Evolutionary conservation across 2,888 invertebrate genomes (phyloP), one percentile per base, ranked within the genome.

Genomic region (Dicyrtoma fusca): DNA sequence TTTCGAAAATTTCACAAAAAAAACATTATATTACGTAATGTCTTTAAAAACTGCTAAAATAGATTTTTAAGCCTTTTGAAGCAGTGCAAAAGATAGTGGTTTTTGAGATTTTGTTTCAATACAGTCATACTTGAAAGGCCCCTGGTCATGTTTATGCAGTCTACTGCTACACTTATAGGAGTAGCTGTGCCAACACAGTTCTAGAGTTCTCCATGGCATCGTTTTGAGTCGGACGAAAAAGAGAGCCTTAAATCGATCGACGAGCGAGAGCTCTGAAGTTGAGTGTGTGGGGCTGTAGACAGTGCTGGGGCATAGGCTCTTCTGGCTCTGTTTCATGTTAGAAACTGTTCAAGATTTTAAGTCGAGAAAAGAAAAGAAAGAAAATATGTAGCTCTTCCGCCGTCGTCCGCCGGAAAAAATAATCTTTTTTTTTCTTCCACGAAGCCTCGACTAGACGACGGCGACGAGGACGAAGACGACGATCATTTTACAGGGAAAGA

Each of bases 161-260:
- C 49, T 17, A 19, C 49, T 17, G 3, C 49, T 49, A 49, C 49
- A n/a, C n/a, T n/a, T n/a, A n/a, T n/a, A n/a, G n/a, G n/a, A n/a
- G n/a, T n/a, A n/a, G n/a, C n/a, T n/a, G n/a, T n/a, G n/a, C n/a
- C n/a, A n/a, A n/a, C n/a, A n/a, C n/a, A n/a, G n/a, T n/a, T n/a
- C n/a, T n/a, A n/a, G n/a, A n/a, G 13, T 49, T 49, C 49, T 4
- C 49, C 11, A 49, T 17, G 49, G n/a, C 14, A 49, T 49, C 47
- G 63, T 63, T 63, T 63, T 25, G 63, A 63, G 63, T 63, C 63
- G 63, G 63, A 47, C 47, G 63, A 63, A 42, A 63, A 63, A 63
- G 47, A 68, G 68, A 55, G 68, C 68, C 68, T 68, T 68, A 68
- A 68, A 68, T 68, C 68, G 68, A 68, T 68, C 68, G 68, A 68